phyloP scores from a whole-genome alignment of 1,140 invertebrate genomes.

The Pentalonia nigronervosa region DNA sequence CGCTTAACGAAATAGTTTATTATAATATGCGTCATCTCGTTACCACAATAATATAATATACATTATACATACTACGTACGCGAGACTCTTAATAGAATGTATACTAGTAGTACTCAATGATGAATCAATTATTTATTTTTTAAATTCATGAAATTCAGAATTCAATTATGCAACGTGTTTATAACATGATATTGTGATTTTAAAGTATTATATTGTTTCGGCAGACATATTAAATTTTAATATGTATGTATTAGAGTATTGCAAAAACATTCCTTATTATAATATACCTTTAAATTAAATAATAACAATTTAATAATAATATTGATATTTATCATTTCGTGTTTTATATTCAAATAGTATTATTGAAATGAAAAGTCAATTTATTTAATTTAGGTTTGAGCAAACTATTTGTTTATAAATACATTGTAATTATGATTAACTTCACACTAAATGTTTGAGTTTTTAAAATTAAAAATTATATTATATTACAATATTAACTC shows the following conservation, averaged over 20 bases:
- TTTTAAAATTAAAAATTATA: background rate
- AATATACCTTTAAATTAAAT: background rate
- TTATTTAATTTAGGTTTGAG: background rate
- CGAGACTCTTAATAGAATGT: background rate
- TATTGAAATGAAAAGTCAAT: background rate
- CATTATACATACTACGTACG: background rate
- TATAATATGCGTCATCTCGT: background rate
- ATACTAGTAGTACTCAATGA: background rate
- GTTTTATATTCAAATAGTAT: background rate
- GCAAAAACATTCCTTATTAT: too few relatives aligned
- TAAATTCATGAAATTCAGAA: background rate
- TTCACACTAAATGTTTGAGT: background rate
- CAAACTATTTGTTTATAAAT: background rate
- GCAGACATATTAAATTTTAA: background rate
- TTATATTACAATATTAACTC: background rate
- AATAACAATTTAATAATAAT: background rate
- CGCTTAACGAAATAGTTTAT: background rate
- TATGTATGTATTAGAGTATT: background rate
- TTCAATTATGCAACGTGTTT: background rate
- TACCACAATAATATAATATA: background rate
- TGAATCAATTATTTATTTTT: background rate
- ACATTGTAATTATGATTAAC: background rate
- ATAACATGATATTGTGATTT: background rate
- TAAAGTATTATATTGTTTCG: background rate
- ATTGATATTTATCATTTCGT: background rate